phyloP scores from a whole-genome alignment of 1,140 invertebrate genomes.

The Zaprionus africanus region DNA sequence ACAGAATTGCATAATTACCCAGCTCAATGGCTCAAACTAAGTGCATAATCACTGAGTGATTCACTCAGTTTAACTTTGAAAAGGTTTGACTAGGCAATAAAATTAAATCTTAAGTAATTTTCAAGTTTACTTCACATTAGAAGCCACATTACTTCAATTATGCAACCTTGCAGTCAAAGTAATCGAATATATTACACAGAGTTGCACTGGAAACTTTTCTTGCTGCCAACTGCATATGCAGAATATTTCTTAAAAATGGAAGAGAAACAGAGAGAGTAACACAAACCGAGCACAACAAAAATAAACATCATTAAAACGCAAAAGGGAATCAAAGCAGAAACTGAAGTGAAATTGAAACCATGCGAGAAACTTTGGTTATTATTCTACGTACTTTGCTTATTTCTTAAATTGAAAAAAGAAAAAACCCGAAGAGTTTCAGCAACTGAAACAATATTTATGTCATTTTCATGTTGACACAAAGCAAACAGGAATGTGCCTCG shows the following conservation, averaged over 20 bases:
- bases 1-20: conserved; percentile 74
- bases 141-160: not conserved
- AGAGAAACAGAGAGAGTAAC: conserved; percentile 23
- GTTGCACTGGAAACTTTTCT: not conserved
- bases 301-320: conserved; percentile 57
- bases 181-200: conserved; percentile 15
- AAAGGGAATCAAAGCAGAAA: conserved; percentile 20
- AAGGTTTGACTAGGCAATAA: too few relatives aligned
- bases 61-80: conserved; percentile 24
- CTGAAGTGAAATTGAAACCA: conserved; percentile 26
- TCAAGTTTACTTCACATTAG: too few relatives aligned
- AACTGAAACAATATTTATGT: conserved; percentile 61
- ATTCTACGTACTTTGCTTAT: conserved; percentile 9
- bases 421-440: conserved; percentile 20
- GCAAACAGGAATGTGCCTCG: conserved; percentile 37
- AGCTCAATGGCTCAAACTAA: conserved; percentile 43
- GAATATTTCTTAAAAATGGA: conserved; percentile 20
- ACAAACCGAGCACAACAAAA: conserved; percentile 7
- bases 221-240: conserved; percentile 18
- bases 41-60: conserved; percentile 36
- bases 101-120: too few relatives aligned
- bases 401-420: conserved; percentile 8
- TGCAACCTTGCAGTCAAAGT: conserved; percentile 8
- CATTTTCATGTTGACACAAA: conserved; percentile 26
- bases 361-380: conserved; percentile 5